Percentiles rank a stretch among this genome's conserved stretches.
phyloP scores from a whole-genome alignment of 1,140 invertebrate species.

The Leptinotarsa texana region DNA sequence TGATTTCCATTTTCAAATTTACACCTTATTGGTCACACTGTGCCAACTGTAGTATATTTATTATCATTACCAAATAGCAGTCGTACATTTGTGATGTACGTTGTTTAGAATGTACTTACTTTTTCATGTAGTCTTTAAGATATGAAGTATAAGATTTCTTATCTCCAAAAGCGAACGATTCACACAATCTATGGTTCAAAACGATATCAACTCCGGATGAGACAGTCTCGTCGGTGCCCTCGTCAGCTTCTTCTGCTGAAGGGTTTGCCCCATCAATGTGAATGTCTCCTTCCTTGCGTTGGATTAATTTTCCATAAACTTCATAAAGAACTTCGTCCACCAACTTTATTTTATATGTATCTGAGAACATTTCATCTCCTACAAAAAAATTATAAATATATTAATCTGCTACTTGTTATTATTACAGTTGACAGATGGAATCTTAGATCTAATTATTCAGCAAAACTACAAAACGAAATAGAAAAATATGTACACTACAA shows the following conservation, averaged over 20 bases:
- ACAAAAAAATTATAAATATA: slow-evolving; percentile 51
- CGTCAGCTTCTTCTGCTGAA: slow-evolving; percentile 87
- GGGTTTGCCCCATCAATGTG: slow-evolving; percentile 86
- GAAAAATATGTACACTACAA: not conserved
- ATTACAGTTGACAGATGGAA: slow-evolving; percentile 32
- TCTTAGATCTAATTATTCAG: not conserved
- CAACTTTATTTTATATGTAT: slow-evolving; percentile 93
- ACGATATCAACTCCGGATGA: slow-evolving; percentile 91
- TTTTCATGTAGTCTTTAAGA: slow-evolving; percentile 97
- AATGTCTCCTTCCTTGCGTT: slow-evolving; percentile 78
- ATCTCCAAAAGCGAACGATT: slow-evolving; percentile 83
- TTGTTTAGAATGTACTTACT: slow-evolving; percentile 62
- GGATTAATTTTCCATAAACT: slow-evolving; percentile 86
- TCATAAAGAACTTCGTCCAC: slow-evolving; percentile 94
- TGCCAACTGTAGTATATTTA: no score
- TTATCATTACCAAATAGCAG: no score
- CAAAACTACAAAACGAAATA: not conserved
- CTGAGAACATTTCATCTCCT: slow-evolving; percentile 98
- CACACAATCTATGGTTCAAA: slow-evolving; percentile 85
- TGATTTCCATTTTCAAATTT: no score
- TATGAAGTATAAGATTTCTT: slow-evolving; percentile 91
- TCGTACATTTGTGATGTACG: no score
- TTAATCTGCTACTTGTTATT: slow-evolving; percentile 3
- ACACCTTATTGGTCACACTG: no score
- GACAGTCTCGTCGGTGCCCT: slow-evolving; percentile 75